Percentiles rank a stretch among this genome's conserved stretches.
phyloP scores from a whole-genome alignment of 2,113 vertebrate genomes.

The Gallinago undulata region DNA sequence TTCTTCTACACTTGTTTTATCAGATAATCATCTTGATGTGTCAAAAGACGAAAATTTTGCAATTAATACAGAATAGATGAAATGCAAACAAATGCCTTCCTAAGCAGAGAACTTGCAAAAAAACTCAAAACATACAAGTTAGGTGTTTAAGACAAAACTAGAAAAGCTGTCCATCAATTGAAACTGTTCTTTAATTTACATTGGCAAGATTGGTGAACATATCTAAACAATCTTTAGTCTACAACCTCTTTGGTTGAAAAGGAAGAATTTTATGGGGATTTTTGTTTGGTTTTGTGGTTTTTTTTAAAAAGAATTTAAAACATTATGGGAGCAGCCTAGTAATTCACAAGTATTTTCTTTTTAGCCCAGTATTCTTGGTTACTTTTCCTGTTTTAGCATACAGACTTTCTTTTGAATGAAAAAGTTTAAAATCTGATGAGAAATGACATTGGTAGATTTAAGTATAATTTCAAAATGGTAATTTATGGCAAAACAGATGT shows the following conservation, averaged over 20 bases:
- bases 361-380: not conserved
- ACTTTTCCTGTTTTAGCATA: not conserved
- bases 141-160: not conserved
- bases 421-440: not conserved
- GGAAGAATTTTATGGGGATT: not conserved
- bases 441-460: not conserved
- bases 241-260: not conserved
- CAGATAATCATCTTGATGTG: not conserved
- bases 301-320: not conserved
- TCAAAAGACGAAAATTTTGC: not conserved
- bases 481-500: not conserved
- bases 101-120: not conserved
- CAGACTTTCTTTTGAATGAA: not conserved
- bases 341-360: not conserved
- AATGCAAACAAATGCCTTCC: not conserved
- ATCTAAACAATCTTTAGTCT: not conserved
- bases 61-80: not conserved
- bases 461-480: not conserved
- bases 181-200: not conserved
- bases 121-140: not conserved
- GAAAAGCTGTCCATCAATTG: not conserved
- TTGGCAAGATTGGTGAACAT: not conserved
- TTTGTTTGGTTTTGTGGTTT: not conserved
- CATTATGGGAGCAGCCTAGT: accelerated
- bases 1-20: not conserved